Evolutionary conservation across 2,888 invertebrate species (phyloP).

Genomic region (Octonoba sinensis): DNA sequence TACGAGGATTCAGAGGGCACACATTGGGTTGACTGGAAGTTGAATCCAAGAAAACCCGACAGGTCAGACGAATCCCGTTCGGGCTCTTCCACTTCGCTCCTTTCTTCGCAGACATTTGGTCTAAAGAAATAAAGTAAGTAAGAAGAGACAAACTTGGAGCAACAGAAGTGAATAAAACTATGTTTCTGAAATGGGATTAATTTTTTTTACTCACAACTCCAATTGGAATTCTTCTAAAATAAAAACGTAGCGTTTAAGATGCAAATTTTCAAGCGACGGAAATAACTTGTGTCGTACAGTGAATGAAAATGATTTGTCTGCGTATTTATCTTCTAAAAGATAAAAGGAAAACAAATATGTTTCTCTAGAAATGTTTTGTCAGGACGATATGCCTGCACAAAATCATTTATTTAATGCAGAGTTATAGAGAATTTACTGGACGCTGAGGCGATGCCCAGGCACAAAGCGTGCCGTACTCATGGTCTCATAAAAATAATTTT

Average conservation of each 20-base stretch:
- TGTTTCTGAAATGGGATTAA: not conserved
- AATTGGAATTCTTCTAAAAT: not conserved
- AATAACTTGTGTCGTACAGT: too few relatives aligned
- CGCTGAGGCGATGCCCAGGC: too few relatives aligned
- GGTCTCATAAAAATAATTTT: too few relatives aligned
- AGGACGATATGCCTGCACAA: too few relatives aligned
- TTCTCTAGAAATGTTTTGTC: too few relatives aligned
- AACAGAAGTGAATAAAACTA: not conserved
- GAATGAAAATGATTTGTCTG: too few relatives aligned
- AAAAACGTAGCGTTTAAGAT: not conserved
- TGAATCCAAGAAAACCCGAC: constrained; percentile 32
- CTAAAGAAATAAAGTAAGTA: constrained; percentile 67
- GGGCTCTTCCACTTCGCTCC: constrained; percentile 73
- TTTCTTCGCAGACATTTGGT: constrained; percentile 78
- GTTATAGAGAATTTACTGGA: too few relatives aligned
- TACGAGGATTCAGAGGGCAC: constrained; percentile 44
- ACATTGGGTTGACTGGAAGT: constrained; percentile 49
- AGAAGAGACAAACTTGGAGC: not conserved
- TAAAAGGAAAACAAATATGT: too few relatives aligned
- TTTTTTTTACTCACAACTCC: not conserved
- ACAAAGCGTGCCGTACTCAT: too few relatives aligned
- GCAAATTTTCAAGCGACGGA: too few relatives aligned
- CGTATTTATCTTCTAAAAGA: too few relatives aligned
- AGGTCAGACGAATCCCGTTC: constrained; percentile 28
- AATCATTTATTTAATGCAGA: too few relatives aligned